Evolutionary conservation across 35 echinoderm and acorn worm species (phyloP), one percentile per base, ranked within the genome.

Genomic region (Apostichopus californicus): DNA sequence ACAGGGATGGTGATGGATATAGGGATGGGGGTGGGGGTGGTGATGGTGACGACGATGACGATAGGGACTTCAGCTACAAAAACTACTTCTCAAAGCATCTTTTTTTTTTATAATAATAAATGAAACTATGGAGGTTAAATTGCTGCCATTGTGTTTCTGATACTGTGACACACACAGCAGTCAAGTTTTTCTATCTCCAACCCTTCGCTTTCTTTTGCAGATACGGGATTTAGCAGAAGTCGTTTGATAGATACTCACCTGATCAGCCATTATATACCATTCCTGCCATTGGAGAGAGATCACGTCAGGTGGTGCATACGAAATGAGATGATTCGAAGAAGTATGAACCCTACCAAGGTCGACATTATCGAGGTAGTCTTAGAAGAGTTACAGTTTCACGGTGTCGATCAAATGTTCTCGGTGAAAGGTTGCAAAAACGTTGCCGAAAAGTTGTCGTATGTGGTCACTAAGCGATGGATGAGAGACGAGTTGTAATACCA

Each of bases 391-490:
- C 83, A 87, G 60, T 87, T 87, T 65, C 6, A 8, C 13, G 83
- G 83, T 46, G 55, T 46, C 8, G 83, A 87, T 12, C 15, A 58
- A 46, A 26, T 2, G n/a, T 98, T 91, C 79, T 91, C 96, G 15
- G 58, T 87, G 1, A 98, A 98, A 91, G 96, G 96, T 14, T 98
- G 96, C 52, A 98, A 98, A 77, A 98, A 95, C 79, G 92, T 95
- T 0, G 92, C 56, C 4, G 96, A 98, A 72, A 98, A 98, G 91
- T 53, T 95, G 11, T 92, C 93, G 13, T 75, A 75, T 60, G 83
- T 87, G 8, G 17, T 87, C 55, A 55, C 21, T 53, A 77, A 52
- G 57, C 13, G 22, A 28, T 87, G 1, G 9, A 46, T 57, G 5
- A 46, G 83, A 61, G 15, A 65, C 4, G 83, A 87, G 54, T 87